Evolutionary conservation across 2,113 vertebrate species (phyloP).

Genomic region (Talpa occidentalis): DNA sequence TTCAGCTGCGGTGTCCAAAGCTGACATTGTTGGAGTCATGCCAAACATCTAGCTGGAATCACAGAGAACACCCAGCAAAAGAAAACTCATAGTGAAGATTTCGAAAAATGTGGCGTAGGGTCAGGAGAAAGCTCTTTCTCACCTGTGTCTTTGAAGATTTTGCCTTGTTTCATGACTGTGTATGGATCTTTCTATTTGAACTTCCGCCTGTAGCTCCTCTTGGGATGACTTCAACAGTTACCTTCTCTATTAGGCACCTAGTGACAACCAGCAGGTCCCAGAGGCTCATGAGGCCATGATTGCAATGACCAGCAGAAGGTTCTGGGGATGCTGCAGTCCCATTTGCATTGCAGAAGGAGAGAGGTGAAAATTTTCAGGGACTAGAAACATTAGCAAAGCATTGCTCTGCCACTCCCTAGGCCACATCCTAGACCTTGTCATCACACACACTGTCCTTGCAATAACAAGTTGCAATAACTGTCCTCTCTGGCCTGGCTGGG

Average conservation of each 20-base stretch:
- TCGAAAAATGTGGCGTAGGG: neutral
- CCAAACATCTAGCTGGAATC: conserved; percentile 14
- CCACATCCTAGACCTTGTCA: neutral
- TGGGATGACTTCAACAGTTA: neutral
- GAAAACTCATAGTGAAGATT: neutral
- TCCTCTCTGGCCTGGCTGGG: neutral
- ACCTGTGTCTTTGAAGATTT: neutral
- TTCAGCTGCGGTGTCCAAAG: neutral
- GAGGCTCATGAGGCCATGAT: neutral
- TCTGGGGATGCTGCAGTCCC: neutral
- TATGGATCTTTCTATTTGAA: neutral
- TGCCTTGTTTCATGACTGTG: neutral
- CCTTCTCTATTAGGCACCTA: neutral
- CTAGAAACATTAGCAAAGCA: neutral
- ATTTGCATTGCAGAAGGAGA: neutral
- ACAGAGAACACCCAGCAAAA: neutral
- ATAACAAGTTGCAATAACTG: neutral
- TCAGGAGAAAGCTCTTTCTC: neutral
- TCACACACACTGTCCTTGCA: neutral
- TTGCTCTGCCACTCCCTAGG: neutral
- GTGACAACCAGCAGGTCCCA: neutral
- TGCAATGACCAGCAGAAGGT: neutral
- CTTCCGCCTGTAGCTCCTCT: neutral
- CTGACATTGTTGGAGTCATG: neutral
- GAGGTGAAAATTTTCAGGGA: neutral